Evolutionary conservation across 2,113 vertebrate genomes (phyloP).

Genomic region (Microtus pennsylvanicus): DNA sequence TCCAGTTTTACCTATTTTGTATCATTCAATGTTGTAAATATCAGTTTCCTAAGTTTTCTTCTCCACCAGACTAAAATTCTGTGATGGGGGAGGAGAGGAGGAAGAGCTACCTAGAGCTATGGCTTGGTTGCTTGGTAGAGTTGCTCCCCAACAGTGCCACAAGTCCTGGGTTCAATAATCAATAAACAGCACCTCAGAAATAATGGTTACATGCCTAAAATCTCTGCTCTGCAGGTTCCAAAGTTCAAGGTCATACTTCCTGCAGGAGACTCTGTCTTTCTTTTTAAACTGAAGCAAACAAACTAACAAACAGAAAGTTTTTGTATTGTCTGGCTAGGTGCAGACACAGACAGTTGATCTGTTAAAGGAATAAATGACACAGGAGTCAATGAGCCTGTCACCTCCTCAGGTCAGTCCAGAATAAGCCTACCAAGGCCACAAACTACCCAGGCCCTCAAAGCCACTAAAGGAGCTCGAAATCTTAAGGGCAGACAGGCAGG

Average conservation of each 20-base stretch:
- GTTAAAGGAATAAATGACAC: background rate
- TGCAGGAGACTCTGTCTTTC: background rate
- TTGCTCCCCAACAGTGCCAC: background rate
- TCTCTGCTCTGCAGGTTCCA: background rate
- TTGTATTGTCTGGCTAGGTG: background rate
- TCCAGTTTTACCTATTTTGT: background rate
- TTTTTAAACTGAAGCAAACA: background rate
- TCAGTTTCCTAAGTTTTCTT: background rate
- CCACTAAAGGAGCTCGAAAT: background rate
- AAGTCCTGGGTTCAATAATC: background rate
- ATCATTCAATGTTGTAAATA: conserved; percentile 6
- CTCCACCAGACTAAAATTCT: conserved; percentile 39
- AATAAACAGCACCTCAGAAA: too few species aligned
- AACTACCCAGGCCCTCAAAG: background rate
- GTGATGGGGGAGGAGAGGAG: background rate
- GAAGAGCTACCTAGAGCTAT: background rate
- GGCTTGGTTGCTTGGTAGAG: background rate
- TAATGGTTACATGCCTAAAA: background rate
- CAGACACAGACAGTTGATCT: too few species aligned
- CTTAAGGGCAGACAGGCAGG: background rate
- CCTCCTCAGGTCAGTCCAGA: background rate
- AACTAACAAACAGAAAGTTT: background rate
- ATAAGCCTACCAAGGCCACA: background rate
- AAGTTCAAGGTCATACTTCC: background rate
- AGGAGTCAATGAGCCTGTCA: background rate